A percentile compares a stretch with the other conserved stretches of the same genome.
Conservation (phyloP, 2,797 vertebrate genomes). For the Myripristis jacobus region DNA sequence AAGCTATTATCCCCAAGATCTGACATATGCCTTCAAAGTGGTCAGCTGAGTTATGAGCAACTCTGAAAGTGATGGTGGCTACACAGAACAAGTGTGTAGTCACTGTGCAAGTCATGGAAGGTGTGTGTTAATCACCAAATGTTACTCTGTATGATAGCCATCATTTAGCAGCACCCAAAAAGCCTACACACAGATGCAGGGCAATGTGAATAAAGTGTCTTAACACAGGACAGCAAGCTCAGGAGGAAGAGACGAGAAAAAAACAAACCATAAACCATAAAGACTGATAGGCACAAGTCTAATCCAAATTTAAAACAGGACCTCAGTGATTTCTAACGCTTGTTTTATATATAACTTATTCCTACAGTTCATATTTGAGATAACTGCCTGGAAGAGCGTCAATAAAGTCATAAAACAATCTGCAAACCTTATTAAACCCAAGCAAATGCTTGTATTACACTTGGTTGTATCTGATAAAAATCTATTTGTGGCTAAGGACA, state of each 20-base stretch:
- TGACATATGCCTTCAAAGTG: no score
- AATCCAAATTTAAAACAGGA: background rate
- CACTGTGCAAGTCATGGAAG: no score
- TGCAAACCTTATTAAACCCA: background rate
- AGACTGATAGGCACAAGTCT: background rate
- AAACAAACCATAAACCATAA: background rate
- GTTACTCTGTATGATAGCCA: no score
- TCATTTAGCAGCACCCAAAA: no score
- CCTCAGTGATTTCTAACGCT: background rate
- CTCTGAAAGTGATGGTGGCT: no score
- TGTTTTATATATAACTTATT: constrained; percentile 29
- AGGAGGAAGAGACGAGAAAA: no score
- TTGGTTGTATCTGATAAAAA: background rate
- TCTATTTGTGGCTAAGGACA: no score
- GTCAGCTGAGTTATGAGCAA: no score
- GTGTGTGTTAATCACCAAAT: no score
- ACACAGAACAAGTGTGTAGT: no score
- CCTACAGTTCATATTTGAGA: constrained; percentile 14
- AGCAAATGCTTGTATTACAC: background rate
- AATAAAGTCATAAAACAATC: constrained; percentile 49
- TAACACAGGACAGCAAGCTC: no score
- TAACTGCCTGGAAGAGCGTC: constrained; percentile 18
- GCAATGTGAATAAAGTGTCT: background rate
- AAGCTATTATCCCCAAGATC: no score
- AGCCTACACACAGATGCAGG: background rate